A percentile compares a stretch with the other conserved stretches of the same genome.
phyloP scores from a whole-genome alignment of 2,888 invertebrate species.

The Matsumyia berberina region DNA sequence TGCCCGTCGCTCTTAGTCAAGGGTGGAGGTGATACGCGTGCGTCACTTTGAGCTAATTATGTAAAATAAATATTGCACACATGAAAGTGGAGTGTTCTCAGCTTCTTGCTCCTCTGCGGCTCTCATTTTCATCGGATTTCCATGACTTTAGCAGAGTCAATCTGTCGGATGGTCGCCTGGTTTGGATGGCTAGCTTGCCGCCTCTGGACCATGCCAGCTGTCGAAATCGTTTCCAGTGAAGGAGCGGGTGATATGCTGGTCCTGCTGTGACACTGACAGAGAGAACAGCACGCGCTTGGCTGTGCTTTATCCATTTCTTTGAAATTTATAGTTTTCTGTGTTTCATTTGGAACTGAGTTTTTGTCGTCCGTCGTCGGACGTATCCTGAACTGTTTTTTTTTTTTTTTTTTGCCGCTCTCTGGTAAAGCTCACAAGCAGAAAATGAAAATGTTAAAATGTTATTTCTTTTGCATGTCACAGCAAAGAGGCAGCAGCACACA shows the following conservation, averaged over 20 bases:
- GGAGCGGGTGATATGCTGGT: slow-evolving; percentile 9
- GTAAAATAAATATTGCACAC: slow-evolving; percentile 76
- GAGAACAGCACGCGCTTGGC: slow-evolving; percentile 22
- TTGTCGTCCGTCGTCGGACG: slow-evolving; percentile 7
- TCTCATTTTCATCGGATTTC: slow-evolving; percentile 49
- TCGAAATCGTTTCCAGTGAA: slow-evolving; percentile 10
- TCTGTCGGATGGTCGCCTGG: slow-evolving; percentile 11
- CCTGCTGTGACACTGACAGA: slow-evolving; percentile 51
- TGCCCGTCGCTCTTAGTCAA: slow-evolving; percentile 50
- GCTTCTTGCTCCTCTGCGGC: slow-evolving; percentile 9
- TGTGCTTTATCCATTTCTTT: slow-evolving; percentile 33
- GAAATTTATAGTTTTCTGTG: slow-evolving; percentile 34
- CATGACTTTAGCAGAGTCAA: slow-evolving; percentile 40
- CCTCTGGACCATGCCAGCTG: slow-evolving; percentile 56
- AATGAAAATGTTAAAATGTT: slow-evolving; percentile 62
- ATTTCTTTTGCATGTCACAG: slow-evolving; percentile 60
- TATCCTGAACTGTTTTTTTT: slow-evolving; percentile 48
- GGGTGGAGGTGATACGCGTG: slow-evolving; percentile 68
- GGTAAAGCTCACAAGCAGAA: slow-evolving; percentile 42
- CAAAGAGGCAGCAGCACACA: slow-evolving; percentile 9
- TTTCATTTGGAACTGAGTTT: slow-evolving; percentile 3
- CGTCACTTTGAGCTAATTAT: slow-evolving; percentile 77
- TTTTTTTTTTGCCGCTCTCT: slow-evolving; percentile 41
- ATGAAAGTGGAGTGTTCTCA: slow-evolving; percentile 49
- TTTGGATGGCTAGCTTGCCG: slow-evolving; percentile 34